A percentile compares a stretch with the other conserved stretches of the same genome.
phyloP scores from a whole-genome alignment of 1,140 invertebrate species.

The Panulirus ornatus region DNA sequence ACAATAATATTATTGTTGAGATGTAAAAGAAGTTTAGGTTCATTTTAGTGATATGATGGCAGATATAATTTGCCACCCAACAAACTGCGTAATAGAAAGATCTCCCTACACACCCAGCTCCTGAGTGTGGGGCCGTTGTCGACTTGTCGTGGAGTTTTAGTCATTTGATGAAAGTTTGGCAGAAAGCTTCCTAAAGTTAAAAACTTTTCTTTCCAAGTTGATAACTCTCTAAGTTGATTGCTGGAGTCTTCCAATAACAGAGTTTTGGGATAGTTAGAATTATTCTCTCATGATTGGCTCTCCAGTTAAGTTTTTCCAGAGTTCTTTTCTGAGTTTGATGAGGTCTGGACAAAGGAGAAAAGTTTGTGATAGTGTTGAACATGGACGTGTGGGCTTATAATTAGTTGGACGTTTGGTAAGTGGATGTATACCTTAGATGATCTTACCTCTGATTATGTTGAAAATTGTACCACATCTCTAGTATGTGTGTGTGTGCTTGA shows the following conservation, averaged over 20 bases:
- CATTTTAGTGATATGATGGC: not conserved
- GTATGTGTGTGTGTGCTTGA: too few species aligned
- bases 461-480: too few species aligned
- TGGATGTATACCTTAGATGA: too few species aligned
- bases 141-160: constrained; percentile 38
- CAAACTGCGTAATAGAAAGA: constrained; percentile 11
- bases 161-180: constrained; percentile 60
- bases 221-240: constrained; percentile 71
- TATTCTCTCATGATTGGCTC: constrained; percentile 61
- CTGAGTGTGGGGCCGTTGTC: not conserved
- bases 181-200: constrained; percentile 61
- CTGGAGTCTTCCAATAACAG: constrained; percentile 64
- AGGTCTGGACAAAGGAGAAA: constrained; percentile 55
- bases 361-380: constrained; percentile 43
- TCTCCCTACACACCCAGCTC: not conserved
- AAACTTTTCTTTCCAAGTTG: constrained; percentile 66
- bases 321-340: constrained; percentile 38
- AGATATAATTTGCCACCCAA: not conserved
- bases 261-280: constrained; percentile 68
- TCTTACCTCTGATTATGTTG: too few species aligned
- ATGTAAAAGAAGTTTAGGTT: not conserved
- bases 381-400: not conserved
- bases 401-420: constrained; percentile 13
- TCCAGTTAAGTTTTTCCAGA: constrained; percentile 29
- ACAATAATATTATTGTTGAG: constrained; percentile 21